Percentiles rank a stretch among this genome's conserved stretches.
Conservation (phyloP, 2,113 vertebrate species). For the Okapia johnstoni region DNA sequence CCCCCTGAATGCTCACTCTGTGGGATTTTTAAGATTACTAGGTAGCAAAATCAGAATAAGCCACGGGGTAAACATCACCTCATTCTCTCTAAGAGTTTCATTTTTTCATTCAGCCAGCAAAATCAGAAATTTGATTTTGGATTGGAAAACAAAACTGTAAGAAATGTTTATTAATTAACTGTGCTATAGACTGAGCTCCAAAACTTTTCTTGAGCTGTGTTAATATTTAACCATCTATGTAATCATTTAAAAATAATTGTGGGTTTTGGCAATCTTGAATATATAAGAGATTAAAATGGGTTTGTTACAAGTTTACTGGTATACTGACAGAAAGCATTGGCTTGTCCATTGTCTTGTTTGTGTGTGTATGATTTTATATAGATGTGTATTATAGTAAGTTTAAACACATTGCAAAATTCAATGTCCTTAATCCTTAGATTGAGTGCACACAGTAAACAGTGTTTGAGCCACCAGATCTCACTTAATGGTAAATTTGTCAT, state of each 20-base stretch:
- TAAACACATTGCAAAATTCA: not conserved
- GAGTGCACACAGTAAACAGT: not conserved
- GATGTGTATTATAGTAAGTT: not conserved
- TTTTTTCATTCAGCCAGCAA: not conserved
- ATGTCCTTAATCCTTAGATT: not conserved
- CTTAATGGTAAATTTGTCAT: not conserved
- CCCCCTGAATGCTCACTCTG: not conserved
- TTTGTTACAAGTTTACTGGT: not conserved
- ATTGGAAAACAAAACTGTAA: not conserved
- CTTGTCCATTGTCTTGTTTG: not conserved
- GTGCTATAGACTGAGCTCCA: not conserved
- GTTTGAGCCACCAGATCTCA: not conserved
- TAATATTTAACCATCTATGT: not conserved
- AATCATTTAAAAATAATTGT: not conserved
- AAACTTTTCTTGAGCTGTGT: not conserved
- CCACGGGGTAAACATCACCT: not conserved
- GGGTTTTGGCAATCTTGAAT: not conserved
- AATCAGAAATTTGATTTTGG: not conserved
- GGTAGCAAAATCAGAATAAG: not conserved
- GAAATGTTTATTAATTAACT: not conserved
- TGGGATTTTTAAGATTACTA: not conserved
- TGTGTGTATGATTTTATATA: fast-evolving
- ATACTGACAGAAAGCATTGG: not conserved
- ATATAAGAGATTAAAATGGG: not conserved
- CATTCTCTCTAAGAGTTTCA: not conserved